Conservation (phyloP, 2,888 invertebrate genomes). For the Subacronicta megacephala region DNA sequence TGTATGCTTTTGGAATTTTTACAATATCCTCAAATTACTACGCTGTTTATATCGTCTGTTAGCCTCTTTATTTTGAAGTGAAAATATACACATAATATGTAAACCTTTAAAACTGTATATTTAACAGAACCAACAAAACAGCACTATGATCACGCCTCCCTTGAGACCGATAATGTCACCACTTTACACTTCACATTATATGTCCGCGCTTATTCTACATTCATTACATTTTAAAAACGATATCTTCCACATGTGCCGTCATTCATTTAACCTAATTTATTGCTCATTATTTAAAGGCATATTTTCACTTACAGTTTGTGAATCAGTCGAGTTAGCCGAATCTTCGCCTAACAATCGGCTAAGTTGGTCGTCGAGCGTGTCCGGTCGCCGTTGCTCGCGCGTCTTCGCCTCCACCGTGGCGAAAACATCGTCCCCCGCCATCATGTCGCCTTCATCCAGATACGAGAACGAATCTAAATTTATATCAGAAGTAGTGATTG, state of each 20-base stretch:
- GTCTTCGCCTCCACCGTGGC: slow-evolving; percentile 66
- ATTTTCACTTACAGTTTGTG: slow-evolving; percentile 80
- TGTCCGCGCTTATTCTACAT: slow-evolving; percentile 65
- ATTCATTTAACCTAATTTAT: slow-evolving; percentile 68
- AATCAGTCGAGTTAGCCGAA: slow-evolving; percentile 76
- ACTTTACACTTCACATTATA: slow-evolving; percentile 71
- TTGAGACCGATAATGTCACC: slow-evolving; percentile 50
- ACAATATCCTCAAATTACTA: slow-evolving; percentile 47
- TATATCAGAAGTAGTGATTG: slow-evolving; percentile 86
- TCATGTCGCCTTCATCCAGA: slow-evolving; percentile 81
- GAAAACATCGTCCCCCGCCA: slow-evolving; percentile 85
- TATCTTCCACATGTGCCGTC: slow-evolving; percentile 52
- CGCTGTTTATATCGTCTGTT: slow-evolving; percentile 40
- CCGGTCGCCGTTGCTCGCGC: slow-evolving; percentile 66
- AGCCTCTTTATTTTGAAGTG: slow-evolving; percentile 62
- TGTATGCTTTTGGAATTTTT: slow-evolving; percentile 30
- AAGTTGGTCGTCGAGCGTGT: slow-evolving; percentile 76
- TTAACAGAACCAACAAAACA: slow-evolving; percentile 59
- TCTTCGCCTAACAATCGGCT: slow-evolving; percentile 79
- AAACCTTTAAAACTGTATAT: slow-evolving; percentile 63
- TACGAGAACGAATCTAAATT: slow-evolving; percentile 88
- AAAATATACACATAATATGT: slow-evolving; percentile 60
- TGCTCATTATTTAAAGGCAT: slow-evolving; percentile 79
- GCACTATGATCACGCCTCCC: slow-evolving; percentile 57
- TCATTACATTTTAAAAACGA: slow-evolving; percentile 66